These are phyloP conservation scores for Pherbina coryleti DNA, from an alignment of 2,888 invertebrate genomes.

Conservation along the genomic window DNA sequence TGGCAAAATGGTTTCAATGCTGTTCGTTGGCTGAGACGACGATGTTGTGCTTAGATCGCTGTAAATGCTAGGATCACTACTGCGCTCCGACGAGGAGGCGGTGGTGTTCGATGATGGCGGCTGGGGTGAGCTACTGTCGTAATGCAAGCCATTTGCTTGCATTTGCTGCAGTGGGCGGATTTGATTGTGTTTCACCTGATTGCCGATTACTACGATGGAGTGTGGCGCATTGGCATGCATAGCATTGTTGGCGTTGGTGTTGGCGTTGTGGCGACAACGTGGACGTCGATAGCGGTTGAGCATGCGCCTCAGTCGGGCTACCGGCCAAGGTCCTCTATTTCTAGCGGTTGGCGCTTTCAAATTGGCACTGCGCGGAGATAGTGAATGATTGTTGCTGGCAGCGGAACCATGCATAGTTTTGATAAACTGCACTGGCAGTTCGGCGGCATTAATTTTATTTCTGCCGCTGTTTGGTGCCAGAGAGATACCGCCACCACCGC, in stretches of 20 bases:
- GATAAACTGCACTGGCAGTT: slow-evolving; percentile 55
- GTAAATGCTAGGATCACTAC: slow-evolving; percentile 53
- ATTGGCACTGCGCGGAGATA: slow-evolving; percentile 47
- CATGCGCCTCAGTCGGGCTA: slow-evolving; percentile 64
- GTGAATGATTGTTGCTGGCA: slow-evolving; percentile 36
- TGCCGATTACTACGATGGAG: slow-evolving; percentile 13
- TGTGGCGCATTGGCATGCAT: slow-evolving; percentile 22
- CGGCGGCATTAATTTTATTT: slow-evolving; percentile 47
- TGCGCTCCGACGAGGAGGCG: slow-evolving; percentile 48
- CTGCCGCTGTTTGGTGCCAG: slow-evolving; percentile 6
- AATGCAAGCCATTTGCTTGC: slow-evolving; percentile 48
- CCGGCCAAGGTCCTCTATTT: slow-evolving; percentile 59
- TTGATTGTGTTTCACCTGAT: slow-evolving; percentile 67
- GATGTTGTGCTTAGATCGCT: slow-evolving; percentile 51
- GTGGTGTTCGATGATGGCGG: slow-evolving; percentile 46
- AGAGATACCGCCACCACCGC: slow-evolving; percentile 46
- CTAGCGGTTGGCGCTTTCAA: slow-evolving; percentile 37
- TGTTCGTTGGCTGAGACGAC: slow-evolving; percentile 45
- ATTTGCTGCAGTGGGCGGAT: slow-evolving; percentile 65
- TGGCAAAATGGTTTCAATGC: slow-evolving; percentile 64
- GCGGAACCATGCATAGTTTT: slow-evolving; percentile 50
- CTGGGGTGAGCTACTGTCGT: slow-evolving; percentile 53
- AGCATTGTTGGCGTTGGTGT: slow-evolving; percentile 23
- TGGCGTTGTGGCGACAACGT: slow-evolving; percentile 58
- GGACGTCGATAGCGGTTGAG: slow-evolving; percentile 67